Conservation (phyloP, 2,888 invertebrate species). For the Habroteleia sp. region DNA sequence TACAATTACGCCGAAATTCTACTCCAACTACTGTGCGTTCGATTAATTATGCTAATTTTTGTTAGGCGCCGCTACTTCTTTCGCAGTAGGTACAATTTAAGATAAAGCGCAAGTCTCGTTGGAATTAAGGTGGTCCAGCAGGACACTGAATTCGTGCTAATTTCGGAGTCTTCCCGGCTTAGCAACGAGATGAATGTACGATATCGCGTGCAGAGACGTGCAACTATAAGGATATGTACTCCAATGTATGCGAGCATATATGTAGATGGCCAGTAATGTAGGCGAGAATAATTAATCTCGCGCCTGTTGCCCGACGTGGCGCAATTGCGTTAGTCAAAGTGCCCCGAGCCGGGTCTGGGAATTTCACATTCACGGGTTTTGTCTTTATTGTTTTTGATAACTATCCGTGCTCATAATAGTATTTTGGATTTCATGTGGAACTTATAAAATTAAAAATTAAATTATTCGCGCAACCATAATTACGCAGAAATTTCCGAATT, state of each 20-base stretch:
- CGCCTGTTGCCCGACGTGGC: constrained; percentile 45
- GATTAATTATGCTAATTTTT: too few species aligned
- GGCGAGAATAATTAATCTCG: constrained; percentile 56
- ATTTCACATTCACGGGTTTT: constrained; percentile 39
- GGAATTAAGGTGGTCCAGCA: background rate
- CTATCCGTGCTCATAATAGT: background rate
- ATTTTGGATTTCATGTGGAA: constrained; percentile 1
- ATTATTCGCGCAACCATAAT: constrained; percentile 19
- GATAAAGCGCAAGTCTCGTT: background rate
- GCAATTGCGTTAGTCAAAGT: constrained; percentile 48
- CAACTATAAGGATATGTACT: constrained; percentile 11
- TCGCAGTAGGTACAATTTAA: background rate
- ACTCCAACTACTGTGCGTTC: too few species aligned
- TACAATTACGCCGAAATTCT: too few species aligned
- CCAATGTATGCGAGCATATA: constrained; percentile 33
- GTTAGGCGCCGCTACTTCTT: background rate
- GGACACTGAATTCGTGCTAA: constrained; percentile 12
- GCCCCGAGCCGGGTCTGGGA: constrained; percentile 27
- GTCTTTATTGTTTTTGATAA: constrained; percentile 56
- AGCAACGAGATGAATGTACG: constrained; percentile 6
- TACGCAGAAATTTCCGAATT: background rate
- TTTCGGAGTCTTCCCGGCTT: constrained; percentile 13
- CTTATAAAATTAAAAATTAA: constrained; percentile 14
- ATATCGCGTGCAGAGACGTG: constrained; percentile 22
- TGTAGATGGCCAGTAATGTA: constrained; percentile 48